A percentile compares a stretch with the other conserved stretches of the same genome.
phyloP scores from a whole-genome alignment of 2,888 invertebrate genomes.

The Agonum fuliginosum region DNA sequence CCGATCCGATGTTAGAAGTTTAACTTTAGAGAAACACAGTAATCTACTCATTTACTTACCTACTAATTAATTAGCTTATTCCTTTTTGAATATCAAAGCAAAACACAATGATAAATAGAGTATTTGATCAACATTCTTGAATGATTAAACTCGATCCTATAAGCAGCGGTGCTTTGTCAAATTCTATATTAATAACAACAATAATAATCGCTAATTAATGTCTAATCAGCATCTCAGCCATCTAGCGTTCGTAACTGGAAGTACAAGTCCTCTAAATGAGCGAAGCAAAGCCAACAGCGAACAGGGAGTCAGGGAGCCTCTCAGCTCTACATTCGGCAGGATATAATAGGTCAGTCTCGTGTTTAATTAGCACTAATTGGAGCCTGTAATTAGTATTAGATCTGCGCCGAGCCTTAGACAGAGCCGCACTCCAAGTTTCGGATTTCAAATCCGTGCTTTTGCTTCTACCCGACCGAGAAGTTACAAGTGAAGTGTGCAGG shows the following conservation, averaged over 20 bases:
- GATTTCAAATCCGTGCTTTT: conserved; percentile 30
- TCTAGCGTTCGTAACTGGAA: neutral
- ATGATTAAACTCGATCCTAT: conserved; percentile 16
- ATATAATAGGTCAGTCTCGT: conserved; percentile 71
- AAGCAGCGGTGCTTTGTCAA: conserved; percentile 22
- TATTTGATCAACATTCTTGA: conserved; percentile 25
- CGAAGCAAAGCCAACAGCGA: conserved; percentile 21
- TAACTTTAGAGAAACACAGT: neutral
- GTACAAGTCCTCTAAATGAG: conserved; percentile 20
- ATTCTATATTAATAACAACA: conserved; percentile 39
- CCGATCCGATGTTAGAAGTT: conserved; percentile 18
- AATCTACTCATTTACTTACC: conserved; percentile 22
- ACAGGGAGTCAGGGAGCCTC: no score
- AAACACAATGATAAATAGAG: conserved; percentile 28
- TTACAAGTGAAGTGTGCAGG: neutral
- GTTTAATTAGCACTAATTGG: conserved; percentile 73
- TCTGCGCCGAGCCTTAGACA: conserved; percentile 62
- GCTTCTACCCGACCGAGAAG: conserved; percentile 13
- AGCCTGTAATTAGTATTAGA: conserved; percentile 72
- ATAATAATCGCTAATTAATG: conserved; percentile 45
- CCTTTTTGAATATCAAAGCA: neutral
- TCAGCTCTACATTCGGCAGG: conserved; percentile 40
- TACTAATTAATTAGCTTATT: conserved; percentile 34
- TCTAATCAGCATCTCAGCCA: conserved; percentile 30
- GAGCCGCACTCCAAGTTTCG: conserved; percentile 37